These are phyloP conservation scores for Lepus americanus DNA, from an alignment of 2,113 vertebrate genomes.

Conservation along the genomic window DNA sequence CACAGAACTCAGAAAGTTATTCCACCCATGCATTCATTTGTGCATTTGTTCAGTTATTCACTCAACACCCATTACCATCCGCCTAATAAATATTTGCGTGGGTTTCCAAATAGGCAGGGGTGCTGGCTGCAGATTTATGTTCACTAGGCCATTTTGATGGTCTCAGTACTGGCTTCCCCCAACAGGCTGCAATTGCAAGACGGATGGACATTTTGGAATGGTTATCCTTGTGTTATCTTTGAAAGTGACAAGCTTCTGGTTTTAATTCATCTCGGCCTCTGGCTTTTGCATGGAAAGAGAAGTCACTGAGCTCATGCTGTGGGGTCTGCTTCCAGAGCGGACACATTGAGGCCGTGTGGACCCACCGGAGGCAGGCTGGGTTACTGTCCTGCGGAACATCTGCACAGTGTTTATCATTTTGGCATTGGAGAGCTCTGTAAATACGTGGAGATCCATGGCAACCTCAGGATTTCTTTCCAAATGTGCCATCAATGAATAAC, in stretches of 20 bases:
- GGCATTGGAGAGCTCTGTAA: slow-evolving; percentile 74
- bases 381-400: slow-evolving; percentile 75
- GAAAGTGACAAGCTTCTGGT: slow-evolving; percentile 74
- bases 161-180: neutral
- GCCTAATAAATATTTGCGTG: neutral
- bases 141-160: neutral
- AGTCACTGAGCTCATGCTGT: slow-evolving; percentile 62
- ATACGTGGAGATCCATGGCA: slow-evolving; percentile 66
- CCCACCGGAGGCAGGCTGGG: slow-evolving; percentile 77
- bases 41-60: neutral
- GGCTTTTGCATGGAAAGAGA: slow-evolving; percentile 71
- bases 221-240: slow-evolving; percentile 69
- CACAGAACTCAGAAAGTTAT: neutral
- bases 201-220: slow-evolving; percentile 56
- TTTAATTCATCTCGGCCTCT: slow-evolving; percentile 78
- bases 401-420: slow-evolving; percentile 80
- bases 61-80: neutral
- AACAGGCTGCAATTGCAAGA: neutral
- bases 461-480: slow-evolving; percentile 69
- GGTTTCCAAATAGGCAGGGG: neutral
- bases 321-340: slow-evolving; percentile 64
- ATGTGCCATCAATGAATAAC: slow-evolving; percentile 70
- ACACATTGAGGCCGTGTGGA: slow-evolving; percentile 73
- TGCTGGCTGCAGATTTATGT: slow-evolving; percentile 3
- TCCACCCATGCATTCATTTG: neutral